These are phyloP conservation scores for Dipodomys stephensi DNA, from an alignment of 2,113 vertebrate genomes.

Conservation along the genomic window DNA sequence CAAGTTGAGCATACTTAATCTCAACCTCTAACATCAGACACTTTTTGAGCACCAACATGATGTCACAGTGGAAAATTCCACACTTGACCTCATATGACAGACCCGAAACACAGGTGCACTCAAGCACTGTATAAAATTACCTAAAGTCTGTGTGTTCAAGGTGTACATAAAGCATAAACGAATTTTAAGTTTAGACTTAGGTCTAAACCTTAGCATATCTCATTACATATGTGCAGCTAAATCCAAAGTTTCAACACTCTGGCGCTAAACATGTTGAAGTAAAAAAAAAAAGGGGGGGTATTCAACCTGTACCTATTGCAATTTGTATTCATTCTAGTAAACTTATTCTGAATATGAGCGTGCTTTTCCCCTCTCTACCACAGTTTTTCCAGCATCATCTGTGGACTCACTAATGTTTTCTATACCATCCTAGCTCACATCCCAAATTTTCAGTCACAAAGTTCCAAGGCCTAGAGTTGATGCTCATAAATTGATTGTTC, in stretches of 20 bases:
- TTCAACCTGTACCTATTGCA: not conserved
- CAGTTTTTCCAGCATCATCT: not conserved
- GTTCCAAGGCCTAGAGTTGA: not conserved
- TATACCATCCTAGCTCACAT: not conserved
- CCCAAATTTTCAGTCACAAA: constrained; percentile 5
- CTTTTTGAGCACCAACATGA: not conserved
- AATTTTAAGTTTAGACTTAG: not conserved
- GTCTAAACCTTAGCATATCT: not conserved
- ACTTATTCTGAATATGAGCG: not conserved
- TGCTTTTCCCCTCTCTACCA: not conserved
- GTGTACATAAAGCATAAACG: not conserved
- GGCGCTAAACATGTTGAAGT: not conserved
- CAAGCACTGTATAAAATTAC: not conserved
- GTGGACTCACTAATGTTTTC: not conserved
- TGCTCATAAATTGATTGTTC: not conserved
- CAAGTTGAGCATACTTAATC: not conserved
- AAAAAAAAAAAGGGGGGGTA: too few species aligned
- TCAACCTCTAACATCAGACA: not conserved
- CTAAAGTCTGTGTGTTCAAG: not conserved
- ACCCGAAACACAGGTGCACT: not conserved
- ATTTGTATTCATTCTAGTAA: not conserved
- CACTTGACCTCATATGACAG: too few species aligned
- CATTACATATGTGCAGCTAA: not conserved
- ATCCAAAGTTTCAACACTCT: not conserved
- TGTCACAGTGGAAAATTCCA: not conserved